Conservation (phyloP, 2,113 vertebrate genomes). For the Scomber scombrus region DNA sequence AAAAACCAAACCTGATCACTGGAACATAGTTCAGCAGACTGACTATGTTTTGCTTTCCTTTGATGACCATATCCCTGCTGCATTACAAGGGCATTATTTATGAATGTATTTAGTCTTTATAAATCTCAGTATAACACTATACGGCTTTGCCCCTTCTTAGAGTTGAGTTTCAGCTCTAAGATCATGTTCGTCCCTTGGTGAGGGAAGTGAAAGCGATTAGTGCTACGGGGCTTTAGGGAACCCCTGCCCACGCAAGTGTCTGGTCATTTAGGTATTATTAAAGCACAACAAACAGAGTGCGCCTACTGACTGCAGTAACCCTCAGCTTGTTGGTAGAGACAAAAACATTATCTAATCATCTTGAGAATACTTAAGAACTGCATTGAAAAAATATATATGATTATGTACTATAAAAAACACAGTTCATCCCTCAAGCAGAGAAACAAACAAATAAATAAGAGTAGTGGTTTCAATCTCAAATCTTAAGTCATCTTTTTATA, state of each 20-base stretch:
- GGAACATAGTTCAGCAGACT: conserved; percentile 34
- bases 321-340: too few species aligned
- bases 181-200: conserved; percentile 24
- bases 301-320: neutral
- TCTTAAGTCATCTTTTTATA: neutral
- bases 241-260: neutral
- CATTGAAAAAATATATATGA: too few species aligned
- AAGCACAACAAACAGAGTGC: neutral
- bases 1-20: conserved; percentile 34
- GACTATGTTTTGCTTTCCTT: conserved; percentile 28
- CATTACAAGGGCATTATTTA: conserved; percentile 50
- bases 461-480: too few species aligned
- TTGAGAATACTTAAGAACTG: too few species aligned
- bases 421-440: too few species aligned
- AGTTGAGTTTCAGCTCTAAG: conserved; percentile 11
- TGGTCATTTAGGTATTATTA: conserved; percentile 22
- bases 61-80: conserved; percentile 24
- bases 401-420: too few species aligned
- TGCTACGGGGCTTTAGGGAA: conserved; percentile 4
- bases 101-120: conserved; percentile 32
- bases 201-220: conserved; percentile 23
- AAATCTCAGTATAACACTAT: conserved; percentile 30
- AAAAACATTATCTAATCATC: too few species aligned
- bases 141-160: neutral
- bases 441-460: too few species aligned